Evolutionary conservation across 2,888 invertebrate species (phyloP).

Genomic region (Meghimatium bilineatum): DNA sequence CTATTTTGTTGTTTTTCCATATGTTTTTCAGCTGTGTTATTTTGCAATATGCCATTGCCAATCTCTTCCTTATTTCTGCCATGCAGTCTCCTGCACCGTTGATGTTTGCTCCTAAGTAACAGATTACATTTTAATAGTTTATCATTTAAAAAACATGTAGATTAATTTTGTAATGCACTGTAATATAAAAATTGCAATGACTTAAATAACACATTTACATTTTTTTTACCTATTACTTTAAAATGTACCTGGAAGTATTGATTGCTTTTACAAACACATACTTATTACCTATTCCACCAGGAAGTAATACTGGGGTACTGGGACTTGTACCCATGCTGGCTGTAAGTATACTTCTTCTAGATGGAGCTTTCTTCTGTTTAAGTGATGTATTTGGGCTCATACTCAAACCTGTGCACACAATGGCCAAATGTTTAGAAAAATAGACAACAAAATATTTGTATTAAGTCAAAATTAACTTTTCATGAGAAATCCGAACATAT

Average conservation of each 20-base stretch:
- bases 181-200: too few species aligned
- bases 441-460: too few species aligned
- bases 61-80: too few species aligned
- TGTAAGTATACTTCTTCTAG: conserved; percentile 66
- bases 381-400: conserved; percentile 75
- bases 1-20: too few species aligned
- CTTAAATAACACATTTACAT: too few species aligned
- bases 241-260: too few species aligned
- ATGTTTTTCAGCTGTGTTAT: too few species aligned
- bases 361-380: conserved; percentile 71
- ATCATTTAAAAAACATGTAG: background rate
- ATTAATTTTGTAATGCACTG: background rate
- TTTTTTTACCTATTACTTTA: background rate
- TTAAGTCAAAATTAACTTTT: background rate
- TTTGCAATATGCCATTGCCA: too few species aligned
- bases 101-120: too few species aligned
- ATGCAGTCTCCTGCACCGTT: too few species aligned
- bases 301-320: conserved; percentile 58
- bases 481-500: background rate
- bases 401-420: conserved; percentile 63
- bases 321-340: conserved; percentile 61
- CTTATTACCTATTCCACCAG: conserved; percentile 41
- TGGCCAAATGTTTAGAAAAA: background rate
- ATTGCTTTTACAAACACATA: background rate
- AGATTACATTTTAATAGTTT: background rate